phyloP scores from a whole-genome alignment of 2,797 vertebrate species.

The Pantherophis vulpinus region DNA sequence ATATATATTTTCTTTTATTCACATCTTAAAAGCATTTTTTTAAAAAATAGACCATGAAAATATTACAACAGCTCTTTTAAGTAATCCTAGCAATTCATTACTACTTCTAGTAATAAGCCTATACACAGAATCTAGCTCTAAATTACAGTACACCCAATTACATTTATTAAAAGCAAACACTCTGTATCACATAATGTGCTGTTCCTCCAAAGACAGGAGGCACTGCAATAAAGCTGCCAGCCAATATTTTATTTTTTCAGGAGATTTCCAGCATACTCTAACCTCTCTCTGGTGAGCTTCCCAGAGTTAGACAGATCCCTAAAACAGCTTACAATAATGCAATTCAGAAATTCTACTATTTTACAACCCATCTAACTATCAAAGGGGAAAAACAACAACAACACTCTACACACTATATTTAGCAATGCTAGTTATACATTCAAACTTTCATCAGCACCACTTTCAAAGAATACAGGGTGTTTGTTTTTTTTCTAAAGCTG shows the following conservation, averaged over 20 bases:
- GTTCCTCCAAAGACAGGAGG: conserved; percentile 63
- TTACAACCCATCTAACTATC: not conserved
- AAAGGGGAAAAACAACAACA: not conserved
- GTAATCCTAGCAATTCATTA: conserved; percentile 39
- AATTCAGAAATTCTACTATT: conserved; percentile 5
- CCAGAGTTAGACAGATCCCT: conserved; percentile 52
- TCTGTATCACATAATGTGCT: conserved; percentile 65
- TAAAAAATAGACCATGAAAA: conserved; percentile 61
- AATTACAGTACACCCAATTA: conserved; percentile 65
- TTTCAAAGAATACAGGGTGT: not conserved
- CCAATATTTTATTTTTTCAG: conserved; percentile 69
- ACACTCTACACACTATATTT: not conserved
- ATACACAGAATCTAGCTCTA: conserved; percentile 62
- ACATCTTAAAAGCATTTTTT: conserved; percentile 65
- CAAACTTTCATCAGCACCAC: not conserved
- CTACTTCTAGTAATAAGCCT: conserved; percentile 65
- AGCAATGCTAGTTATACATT: not conserved
- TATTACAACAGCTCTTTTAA: conserved; percentile 65
- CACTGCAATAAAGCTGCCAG: conserved; percentile 66
- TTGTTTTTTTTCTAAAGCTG: not conserved
- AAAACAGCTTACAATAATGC: not conserved
- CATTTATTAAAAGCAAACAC: conserved; percentile 66
- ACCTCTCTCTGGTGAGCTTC: conserved; percentile 64
- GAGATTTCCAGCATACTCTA: conserved; percentile 66
- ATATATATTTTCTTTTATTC: conserved; percentile 58